Conservation (phyloP, 2,888 invertebrate genomes). For the Drosophila nigricruria region DNA sequence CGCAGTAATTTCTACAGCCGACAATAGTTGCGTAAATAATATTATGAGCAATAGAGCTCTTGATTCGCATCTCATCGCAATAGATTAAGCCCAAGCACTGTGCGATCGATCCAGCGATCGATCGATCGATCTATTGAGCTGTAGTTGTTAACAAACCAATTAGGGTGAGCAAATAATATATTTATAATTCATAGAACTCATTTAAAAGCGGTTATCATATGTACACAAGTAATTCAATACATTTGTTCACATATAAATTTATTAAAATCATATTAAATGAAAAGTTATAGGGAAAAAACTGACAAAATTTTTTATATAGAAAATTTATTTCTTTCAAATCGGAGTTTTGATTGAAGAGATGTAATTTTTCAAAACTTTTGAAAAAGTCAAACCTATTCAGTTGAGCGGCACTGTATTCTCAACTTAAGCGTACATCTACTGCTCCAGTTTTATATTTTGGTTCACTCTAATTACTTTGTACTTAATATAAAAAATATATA, state of each 20-base stretch:
- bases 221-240: neutral
- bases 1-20: conserved; percentile 20
- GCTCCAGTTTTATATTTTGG: neutral
- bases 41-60: conserved; percentile 32
- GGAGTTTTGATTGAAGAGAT: too few relatives aligned
- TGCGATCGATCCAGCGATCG: conserved; percentile 14
- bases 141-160: conserved; percentile 8
- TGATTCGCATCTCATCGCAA: conserved; percentile 42
- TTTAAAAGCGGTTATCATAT: neutral
- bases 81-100: conserved; percentile 46
- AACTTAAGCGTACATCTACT: neutral
- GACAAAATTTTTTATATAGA: too few relatives aligned
- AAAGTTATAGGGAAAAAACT: too few relatives aligned
- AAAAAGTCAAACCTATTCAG: too few relatives aligned
- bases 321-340: too few relatives aligned
- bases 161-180: conserved; percentile 31
- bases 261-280: too few relatives aligned
- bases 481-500: neutral
- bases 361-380: too few relatives aligned
- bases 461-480: neutral
- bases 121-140: conserved; percentile 21
- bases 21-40: conserved; percentile 21
- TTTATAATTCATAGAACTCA: neutral
- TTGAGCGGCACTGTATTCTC: too few relatives aligned
- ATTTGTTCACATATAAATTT: neutral